phyloP scores from a whole-genome alignment of 2,113 vertebrate species.

The Vidua chalybeata region DNA sequence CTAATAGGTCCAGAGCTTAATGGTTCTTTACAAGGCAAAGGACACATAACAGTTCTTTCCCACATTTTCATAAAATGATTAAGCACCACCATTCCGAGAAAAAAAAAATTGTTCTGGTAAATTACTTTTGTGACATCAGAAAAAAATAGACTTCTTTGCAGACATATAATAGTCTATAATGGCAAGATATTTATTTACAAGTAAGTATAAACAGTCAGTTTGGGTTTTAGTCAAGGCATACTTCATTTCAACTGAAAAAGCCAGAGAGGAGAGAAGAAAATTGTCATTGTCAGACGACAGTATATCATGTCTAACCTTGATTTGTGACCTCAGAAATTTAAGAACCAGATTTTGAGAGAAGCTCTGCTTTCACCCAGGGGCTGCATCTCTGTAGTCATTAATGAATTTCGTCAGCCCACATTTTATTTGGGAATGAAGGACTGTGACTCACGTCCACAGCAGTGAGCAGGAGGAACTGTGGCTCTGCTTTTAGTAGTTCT shows the following conservation, averaged over 20 bases:
- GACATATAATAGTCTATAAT: constrained; percentile 25
- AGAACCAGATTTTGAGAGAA: background rate
- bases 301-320: background rate
- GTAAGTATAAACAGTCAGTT: background rate
- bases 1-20: constrained; percentile 47
- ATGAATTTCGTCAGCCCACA: background rate
- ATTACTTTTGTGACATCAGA: background rate
- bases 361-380: background rate
- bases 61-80: constrained; percentile 46
- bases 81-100: constrained; percentile 23
- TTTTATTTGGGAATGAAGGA: background rate
- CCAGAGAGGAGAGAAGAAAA: background rate
- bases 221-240: background rate
- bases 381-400: background rate
- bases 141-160: background rate
- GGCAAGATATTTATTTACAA: constrained; percentile 27
- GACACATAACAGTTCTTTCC: constrained; percentile 28
- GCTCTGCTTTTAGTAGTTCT: background rate
- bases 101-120: constrained; percentile 34
- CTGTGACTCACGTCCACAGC: background rate
- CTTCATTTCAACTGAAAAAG: constrained; percentile 8
- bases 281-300: background rate
- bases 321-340: background rate
- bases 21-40: constrained; percentile 35
- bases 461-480: background rate